phyloP scores from a whole-genome alignment of 1,140 invertebrate genomes.

The Trichonephila clavipes region DNA sequence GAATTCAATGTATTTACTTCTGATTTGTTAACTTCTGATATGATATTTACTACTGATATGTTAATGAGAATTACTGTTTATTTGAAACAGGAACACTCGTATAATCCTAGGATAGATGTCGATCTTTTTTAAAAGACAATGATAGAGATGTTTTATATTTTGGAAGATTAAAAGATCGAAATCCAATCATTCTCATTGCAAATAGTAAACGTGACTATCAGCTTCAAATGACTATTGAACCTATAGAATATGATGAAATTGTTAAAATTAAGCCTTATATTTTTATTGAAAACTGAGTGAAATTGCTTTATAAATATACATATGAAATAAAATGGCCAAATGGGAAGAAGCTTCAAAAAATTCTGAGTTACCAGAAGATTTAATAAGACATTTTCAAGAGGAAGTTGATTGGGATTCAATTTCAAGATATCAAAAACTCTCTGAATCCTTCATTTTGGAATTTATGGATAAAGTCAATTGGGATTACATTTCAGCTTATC shows the following conservation, averaged over 20 bases:
- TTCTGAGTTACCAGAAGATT: too few species aligned
- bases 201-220: background rate
- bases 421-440: background rate
- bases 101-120: too few species aligned
- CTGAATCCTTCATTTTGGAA: background rate
- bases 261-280: background rate
- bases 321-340: background rate
- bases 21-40: background rate
- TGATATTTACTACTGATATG: constrained; percentile 9
- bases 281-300: background rate
- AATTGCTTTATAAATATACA: background rate
- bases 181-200: background rate
- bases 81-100: background rate
- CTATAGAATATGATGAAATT: background rate
- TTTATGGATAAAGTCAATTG: background rate
- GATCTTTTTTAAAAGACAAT: too few species aligned
- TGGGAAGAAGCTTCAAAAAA: background rate
- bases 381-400: background rate
- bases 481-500: background rate
- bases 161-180: background rate
- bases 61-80: background rate
- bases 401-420: background rate
- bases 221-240: too few species aligned
- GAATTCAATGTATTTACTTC: background rate
- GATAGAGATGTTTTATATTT: background rate